A percentile compares a stretch with the other conserved stretches of the same genome.
phyloP scores from a whole-genome alignment of 2,113 vertebrate genomes.

The Chloropsis hardwickii region DNA sequence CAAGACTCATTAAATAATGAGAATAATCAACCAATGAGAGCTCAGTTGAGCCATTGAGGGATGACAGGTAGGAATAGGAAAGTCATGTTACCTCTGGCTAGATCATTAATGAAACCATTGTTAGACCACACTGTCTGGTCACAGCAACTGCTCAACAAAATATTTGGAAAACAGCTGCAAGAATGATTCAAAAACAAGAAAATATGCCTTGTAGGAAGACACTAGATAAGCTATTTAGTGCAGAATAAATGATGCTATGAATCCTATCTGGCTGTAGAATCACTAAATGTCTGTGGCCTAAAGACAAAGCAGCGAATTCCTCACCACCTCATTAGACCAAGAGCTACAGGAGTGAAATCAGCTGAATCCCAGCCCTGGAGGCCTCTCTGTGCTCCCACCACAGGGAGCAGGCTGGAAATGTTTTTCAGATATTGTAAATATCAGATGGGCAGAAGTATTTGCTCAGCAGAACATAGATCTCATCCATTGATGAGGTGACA shows the following conservation, averaged over 20 bases:
- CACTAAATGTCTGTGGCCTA: conserved; percentile 9
- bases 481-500: conserved; percentile 21
- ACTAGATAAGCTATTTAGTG: conserved; percentile 45
- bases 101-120: not conserved
- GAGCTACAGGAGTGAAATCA: conserved; percentile 3
- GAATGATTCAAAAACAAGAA: not conserved
- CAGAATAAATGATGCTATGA: conserved; percentile 33
- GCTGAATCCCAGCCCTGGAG: conserved; percentile 12
- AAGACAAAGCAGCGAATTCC: conserved; percentile 12
- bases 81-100: conserved; percentile 23
- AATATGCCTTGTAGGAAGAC: conserved; percentile 29
- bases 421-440: conserved; percentile 46
- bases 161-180: not conserved
- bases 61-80: conserved; percentile 16
- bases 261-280: conserved; percentile 43
- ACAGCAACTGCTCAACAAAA: not conserved
- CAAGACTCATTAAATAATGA: not conserved
- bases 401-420: not conserved
- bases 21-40: not conserved
- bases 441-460: conserved; percentile 36
- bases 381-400: not conserved
- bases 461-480: conserved; percentile 13
- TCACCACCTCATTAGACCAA: conserved; percentile 48
- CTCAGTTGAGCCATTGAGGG: not conserved
- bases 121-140: not conserved